Percentiles rank a stretch among this genome's conserved stretches.
Evolutionary conservation across 2,797 vertebrate species (phyloP).

Genomic region (Galago senegalensis): DNA sequence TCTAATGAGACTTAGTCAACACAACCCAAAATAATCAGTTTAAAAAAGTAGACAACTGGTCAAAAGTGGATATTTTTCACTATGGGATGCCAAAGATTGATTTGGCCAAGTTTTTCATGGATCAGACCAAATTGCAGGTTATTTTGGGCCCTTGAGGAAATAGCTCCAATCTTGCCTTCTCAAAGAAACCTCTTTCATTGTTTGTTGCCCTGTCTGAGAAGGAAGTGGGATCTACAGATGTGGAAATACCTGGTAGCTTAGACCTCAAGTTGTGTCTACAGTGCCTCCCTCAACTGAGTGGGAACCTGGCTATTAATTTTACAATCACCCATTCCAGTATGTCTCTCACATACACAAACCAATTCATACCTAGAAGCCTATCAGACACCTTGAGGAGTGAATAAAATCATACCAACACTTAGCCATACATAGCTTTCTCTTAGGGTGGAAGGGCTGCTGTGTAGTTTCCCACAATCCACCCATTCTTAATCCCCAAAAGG

Average conservation of each 20-base stretch:
- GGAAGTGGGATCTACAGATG: constrained; percentile 37
- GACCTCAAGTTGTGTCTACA: constrained; percentile 7
- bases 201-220: constrained; percentile 42
- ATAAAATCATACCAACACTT: constrained; percentile 43
- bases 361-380: constrained; percentile 54
- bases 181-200: constrained; percentile 50
- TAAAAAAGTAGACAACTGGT: constrained; percentile 12
- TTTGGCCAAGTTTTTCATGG: constrained; percentile 10
- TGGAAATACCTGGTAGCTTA: constrained; percentile 34
- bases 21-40: constrained; percentile 23
- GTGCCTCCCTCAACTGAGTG: constrained; percentile 15
- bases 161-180: constrained; percentile 26
- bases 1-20: constrained; percentile 40
- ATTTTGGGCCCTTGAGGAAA: constrained; percentile 14
- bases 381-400: constrained; percentile 20
- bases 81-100: constrained; percentile 35
- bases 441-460: neutral
- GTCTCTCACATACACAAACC: neutral
- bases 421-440: constrained; percentile 12
- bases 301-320: constrained; percentile 55
- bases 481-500: neutral
- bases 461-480: neutral
- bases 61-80: constrained; percentile 48
- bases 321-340: constrained; percentile 20
- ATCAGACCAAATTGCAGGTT: constrained; percentile 32